A percentile compares a stretch with the other conserved stretches of the same genome.
These are phyloP conservation scores for Clarias pachynema DNA, from an alignment of 2,797 vertebrate species.

Conservation along the genomic window DNA sequence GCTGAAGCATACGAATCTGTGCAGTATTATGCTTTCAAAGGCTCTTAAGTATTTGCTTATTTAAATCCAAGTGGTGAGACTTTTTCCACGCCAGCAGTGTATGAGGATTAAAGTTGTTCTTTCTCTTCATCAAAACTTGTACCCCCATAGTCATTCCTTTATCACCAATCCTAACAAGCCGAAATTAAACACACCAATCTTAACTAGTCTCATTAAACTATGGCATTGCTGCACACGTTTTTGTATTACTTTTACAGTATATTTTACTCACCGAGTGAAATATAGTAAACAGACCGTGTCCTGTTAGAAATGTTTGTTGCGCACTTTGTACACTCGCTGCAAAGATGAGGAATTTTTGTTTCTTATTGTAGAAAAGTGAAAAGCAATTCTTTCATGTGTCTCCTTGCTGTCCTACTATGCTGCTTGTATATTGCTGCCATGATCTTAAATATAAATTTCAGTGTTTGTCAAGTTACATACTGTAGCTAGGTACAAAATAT, in stretches of 20 bases:
- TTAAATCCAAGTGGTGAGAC: too few relatives aligned
- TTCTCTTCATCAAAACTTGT: neutral
- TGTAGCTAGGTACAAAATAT: neutral
- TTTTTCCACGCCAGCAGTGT: too few relatives aligned
- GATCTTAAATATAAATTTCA: neutral
- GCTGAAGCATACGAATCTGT: too few relatives aligned
- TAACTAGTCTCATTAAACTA: neutral
- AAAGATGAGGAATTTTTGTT: neutral
- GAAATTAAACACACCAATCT: neutral
- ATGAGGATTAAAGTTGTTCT: neutral
- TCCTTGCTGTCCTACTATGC: constrained; percentile 40
- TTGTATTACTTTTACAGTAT: neutral
- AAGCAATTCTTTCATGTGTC: constrained; percentile 8
- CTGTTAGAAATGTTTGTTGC: neutral
- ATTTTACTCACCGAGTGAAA: neutral
- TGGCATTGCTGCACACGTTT: neutral
- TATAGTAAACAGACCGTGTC: neutral
- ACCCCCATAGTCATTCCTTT: neutral
- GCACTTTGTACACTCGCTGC: neutral
- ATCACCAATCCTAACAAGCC: neutral
- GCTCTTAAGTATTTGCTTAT: too few relatives aligned
- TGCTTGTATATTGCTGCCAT: constrained; percentile 36
- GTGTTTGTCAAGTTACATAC: neutral
- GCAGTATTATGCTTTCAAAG: too few relatives aligned
- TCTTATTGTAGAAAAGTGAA: neutral